Conservation (phyloP, 2,888 invertebrate genomes). For the Podabrus alpinus region DNA sequence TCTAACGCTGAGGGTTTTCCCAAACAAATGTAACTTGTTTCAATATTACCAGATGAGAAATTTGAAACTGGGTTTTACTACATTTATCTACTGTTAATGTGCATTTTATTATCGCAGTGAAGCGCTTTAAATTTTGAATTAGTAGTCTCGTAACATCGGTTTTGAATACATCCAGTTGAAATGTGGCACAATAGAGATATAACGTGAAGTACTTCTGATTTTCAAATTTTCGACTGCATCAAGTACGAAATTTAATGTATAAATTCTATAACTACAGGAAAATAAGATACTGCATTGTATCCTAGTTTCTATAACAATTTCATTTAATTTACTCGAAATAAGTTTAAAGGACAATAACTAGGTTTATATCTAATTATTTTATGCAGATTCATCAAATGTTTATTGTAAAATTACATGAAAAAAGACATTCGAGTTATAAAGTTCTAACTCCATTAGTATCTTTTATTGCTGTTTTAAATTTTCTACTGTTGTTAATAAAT, state of each 20-base stretch:
- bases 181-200: background rate
- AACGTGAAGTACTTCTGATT: background rate
- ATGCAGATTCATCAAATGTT: no score
- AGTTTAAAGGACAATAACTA: no score
- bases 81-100: background rate
- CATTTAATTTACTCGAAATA: no score
- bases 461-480: no score
- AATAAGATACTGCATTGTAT: no score
- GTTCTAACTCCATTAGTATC: no score
- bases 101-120: background rate
- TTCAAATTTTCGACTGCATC: background rate
- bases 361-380: no score
- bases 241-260: background rate
- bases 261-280: no score
- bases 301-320: no score
- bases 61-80: background rate
- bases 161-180: background rate
- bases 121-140: background rate
- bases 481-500: no score
- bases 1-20: background rate
- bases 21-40: background rate
- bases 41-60: background rate
- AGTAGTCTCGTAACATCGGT: background rate
- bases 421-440: no score
- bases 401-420: no score